These are phyloP conservation scores for Sphyrna mokarran DNA, from an alignment of 2,113 vertebrate genomes.

Conservation along the genomic window DNA sequence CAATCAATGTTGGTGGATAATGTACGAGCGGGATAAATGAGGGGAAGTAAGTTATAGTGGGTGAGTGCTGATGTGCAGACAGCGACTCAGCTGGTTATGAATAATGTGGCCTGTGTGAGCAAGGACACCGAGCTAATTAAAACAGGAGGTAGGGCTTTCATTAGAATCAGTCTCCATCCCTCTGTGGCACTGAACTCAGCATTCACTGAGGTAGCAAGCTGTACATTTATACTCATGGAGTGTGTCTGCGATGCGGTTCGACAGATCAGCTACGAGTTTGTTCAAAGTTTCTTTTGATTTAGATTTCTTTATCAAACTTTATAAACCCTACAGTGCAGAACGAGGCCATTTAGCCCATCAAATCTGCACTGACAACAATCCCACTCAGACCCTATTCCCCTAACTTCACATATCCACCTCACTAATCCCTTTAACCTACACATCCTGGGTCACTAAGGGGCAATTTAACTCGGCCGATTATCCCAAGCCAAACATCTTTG, in stretches of 20 bases:
- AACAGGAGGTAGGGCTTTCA: background rate
- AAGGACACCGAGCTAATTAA: background rate
- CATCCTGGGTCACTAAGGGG: too few species aligned
- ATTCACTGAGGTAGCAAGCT: background rate
- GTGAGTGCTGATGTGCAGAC: conserved; percentile 18
- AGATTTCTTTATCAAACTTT: background rate
- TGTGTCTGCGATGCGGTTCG: background rate
- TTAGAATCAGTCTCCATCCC: background rate
- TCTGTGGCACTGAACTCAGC: background rate
- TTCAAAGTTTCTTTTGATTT: background rate
- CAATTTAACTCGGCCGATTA: too few species aligned
- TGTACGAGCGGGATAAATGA: background rate
- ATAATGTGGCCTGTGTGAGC: background rate
- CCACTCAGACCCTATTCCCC: too few species aligned
- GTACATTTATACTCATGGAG: background rate
- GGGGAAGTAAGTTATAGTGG: background rate
- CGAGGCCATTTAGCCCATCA: too few species aligned
- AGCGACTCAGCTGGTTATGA: background rate
- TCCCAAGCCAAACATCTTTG: too few species aligned
- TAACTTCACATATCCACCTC: too few species aligned
- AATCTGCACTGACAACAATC: too few species aligned
- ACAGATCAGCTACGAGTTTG: background rate
- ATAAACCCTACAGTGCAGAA: too few species aligned
- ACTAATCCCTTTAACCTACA: too few species aligned
- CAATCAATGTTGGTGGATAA: background rate